A percentile compares a stretch with the other conserved stretches of the same genome.
Evolutionary conservation across 2,797 vertebrate species (phyloP).

Genomic region (Gallirallus australis): DNA sequence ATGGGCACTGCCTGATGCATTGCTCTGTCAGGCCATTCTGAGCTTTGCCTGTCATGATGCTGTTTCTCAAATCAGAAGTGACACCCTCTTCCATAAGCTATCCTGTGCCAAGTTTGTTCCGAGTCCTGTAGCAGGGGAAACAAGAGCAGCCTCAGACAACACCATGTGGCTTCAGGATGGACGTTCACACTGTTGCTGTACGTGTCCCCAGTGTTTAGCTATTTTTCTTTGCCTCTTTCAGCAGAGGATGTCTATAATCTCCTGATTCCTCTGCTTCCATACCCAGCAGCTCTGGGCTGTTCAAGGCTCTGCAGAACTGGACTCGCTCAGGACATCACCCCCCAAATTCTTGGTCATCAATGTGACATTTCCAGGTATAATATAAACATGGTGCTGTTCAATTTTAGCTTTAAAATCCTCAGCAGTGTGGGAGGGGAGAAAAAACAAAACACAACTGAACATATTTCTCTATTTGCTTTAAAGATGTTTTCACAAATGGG

Average conservation of each 20-base stretch:
- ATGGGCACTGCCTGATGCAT: neutral
- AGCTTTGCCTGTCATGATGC: neutral
- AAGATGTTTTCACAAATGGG: conserved; percentile 15
- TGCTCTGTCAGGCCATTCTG: accelerated
- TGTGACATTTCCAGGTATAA: conserved; percentile 14
- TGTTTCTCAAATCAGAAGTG: neutral
- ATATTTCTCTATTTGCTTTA: conserved; percentile 6
- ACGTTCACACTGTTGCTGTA: accelerated
- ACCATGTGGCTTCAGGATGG: neutral
- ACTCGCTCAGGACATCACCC: neutral
- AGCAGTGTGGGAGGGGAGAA: neutral
- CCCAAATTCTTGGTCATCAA: neutral
- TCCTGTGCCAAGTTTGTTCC: neutral
- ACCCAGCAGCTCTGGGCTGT: neutral
- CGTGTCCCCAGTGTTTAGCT: accelerated
- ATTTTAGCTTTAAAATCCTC: neutral
- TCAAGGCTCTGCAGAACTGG: neutral
- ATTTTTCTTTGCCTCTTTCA: neutral
- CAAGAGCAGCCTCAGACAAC: neutral
- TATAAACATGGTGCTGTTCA: neutral
- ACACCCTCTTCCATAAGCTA: neutral
- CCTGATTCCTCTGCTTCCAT: neutral
- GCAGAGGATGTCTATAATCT: neutral
- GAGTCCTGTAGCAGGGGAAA: neutral
- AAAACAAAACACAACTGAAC: neutral